Evolutionary conservation across 2,113 vertebrate genomes (phyloP).

Genomic region (Rhea pennata): DNA sequence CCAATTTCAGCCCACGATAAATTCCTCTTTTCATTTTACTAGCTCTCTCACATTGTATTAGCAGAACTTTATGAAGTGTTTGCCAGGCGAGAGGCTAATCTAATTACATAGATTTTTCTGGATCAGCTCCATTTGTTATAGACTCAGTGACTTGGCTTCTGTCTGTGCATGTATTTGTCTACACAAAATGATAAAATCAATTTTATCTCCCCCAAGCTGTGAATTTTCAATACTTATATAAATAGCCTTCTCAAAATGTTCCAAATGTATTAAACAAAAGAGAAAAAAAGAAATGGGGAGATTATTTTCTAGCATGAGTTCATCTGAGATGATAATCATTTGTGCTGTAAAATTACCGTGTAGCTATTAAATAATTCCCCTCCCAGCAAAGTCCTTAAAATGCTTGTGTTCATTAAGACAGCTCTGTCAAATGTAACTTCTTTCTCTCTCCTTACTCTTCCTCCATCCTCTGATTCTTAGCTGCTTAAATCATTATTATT

Average conservation of each 20-base stretch:
- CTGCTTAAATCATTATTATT: constrained; percentile 13
- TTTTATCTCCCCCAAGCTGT: background rate
- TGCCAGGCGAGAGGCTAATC: constrained; percentile 61
- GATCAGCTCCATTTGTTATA: constrained; percentile 54
- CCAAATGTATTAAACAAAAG: background rate
- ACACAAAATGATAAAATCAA: background rate
- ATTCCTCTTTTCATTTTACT: constrained; percentile 37
- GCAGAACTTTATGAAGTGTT: constrained; percentile 39
- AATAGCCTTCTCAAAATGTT: background rate
- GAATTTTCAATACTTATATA: background rate
- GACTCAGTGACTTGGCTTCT: constrained; percentile 27
- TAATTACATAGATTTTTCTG: constrained; percentile 63
- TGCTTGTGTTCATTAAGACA: background rate
- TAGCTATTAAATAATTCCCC: background rate
- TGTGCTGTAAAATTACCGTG: background rate
- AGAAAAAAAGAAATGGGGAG: background rate
- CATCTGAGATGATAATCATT: background rate
- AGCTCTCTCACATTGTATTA: constrained; percentile 40
- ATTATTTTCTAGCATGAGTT: background rate
- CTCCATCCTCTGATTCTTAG: background rate
- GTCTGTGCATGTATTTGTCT: background rate
- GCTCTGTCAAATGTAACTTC: background rate
- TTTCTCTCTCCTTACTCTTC: background rate
- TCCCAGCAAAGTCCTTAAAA: background rate
- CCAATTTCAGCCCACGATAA: background rate